Percentiles rank a stretch among this genome's conserved stretches.
These are phyloP conservation scores for Herpetotheres cachinnans DNA, from an alignment of 2,113 vertebrate species.

Conservation along the genomic window DNA sequence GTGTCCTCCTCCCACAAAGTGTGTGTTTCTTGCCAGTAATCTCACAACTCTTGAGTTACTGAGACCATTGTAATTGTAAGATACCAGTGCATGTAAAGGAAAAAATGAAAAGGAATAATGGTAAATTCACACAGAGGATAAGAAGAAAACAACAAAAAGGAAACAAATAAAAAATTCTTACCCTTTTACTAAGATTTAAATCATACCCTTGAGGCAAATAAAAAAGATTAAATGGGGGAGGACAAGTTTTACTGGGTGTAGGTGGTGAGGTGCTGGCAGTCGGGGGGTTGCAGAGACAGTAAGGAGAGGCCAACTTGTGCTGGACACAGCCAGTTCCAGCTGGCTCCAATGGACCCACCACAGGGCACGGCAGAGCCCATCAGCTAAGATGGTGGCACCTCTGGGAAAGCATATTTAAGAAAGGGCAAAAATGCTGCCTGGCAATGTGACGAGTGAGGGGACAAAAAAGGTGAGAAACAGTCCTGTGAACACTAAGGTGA, in stretches of 20 bases:
- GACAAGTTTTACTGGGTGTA: neutral
- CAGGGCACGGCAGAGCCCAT: neutral
- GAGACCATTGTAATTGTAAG: neutral
- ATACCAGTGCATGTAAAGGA: rapidly evolving
- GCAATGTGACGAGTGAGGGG: neutral
- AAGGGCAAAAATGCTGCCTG: neutral
- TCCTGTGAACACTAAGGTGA: neutral
- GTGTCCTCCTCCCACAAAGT: neutral
- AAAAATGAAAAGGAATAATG: neutral
- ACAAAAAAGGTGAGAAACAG: neutral
- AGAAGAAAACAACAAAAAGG: neutral
- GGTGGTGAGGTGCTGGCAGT: rapidly evolving
- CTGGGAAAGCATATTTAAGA: neutral
- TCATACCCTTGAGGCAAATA: neutral
- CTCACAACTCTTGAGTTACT: neutral
- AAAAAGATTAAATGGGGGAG: neutral
- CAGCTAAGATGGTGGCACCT: neutral
- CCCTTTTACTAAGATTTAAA: neutral
- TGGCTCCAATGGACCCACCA: neutral
- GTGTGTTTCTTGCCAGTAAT: neutral
- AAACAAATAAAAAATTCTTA: neutral
- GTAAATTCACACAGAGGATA: neutral
- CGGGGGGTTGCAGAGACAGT: too few species aligned
- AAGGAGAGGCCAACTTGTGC: neutral
- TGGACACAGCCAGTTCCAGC: rapidly evolving